Conservation (phyloP, 2,113 vertebrate species). For the Zapus hudsonius region DNA sequence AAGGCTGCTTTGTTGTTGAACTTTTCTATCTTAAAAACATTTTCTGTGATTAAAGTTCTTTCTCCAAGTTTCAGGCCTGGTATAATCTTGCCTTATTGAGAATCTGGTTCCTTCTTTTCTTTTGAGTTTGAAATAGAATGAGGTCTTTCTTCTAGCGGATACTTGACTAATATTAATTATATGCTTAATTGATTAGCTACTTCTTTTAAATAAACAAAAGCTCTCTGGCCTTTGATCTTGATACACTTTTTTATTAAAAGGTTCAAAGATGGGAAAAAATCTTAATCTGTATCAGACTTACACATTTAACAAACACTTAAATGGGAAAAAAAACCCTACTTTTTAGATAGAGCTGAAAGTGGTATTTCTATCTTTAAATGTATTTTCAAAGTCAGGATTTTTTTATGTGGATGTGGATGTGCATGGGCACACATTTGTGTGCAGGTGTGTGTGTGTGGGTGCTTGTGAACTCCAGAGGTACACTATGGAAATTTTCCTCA, state of each 20-base stretch:
- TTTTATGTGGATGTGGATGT: too few species aligned
- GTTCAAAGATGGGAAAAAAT: not conserved
- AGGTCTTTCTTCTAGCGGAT: not conserved
- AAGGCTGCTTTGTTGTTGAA: too few species aligned
- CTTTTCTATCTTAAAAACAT: not conserved
- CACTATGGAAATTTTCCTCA: too few species aligned
- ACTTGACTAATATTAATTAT: not conserved
- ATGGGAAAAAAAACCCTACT: not conserved
- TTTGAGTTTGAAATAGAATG: not conserved
- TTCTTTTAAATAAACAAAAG: not conserved
- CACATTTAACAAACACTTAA: not conserved
- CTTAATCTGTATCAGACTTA: not conserved
- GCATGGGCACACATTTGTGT: too few species aligned
- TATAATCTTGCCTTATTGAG: not conserved
- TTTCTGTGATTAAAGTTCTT: not conserved
- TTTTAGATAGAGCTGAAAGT: not conserved
- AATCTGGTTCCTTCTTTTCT: not conserved
- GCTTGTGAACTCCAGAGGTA: too few species aligned
- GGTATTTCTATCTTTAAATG: not conserved
- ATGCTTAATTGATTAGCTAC: not conserved
- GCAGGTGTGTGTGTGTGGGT: too few species aligned
- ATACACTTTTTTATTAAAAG: not conserved
- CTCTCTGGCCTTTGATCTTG: not conserved
- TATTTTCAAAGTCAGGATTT: too few species aligned
- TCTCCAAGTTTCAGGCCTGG: not conserved